Base-by-base conservation (phyloP, 2,888 invertebrate genomes). In the Hoplodrina ambigua region DNA sequence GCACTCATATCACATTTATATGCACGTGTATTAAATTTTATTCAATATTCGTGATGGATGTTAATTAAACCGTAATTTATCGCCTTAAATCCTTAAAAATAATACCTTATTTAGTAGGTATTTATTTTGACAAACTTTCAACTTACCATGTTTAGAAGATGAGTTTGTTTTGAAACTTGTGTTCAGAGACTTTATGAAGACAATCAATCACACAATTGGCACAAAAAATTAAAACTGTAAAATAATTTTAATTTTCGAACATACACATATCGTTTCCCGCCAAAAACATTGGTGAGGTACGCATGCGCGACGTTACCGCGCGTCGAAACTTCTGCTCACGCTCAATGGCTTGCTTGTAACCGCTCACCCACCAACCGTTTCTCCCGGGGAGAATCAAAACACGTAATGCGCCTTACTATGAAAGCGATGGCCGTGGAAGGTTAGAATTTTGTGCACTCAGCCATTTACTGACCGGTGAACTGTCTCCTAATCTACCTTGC, bases 381-480 rank as follows among this genome's bases (percentile, higher is more conserved):
- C 93, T 90, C 91, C 87, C 84, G 85, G 69, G 81, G 82, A 87
- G 87, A 87, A 86, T 83, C 83, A 85, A 88, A 85, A 89, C 92
- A 93, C 92, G 93, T 93, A 90, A 94, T 84, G 85, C 82, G 82
- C 83, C 83, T 85, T 50, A 10, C 50, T 90, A 92, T 88, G 94
- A 94, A 93, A 94, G 94, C 88, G 88, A 88, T 88, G 89, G 86
- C 90, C 91, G 89, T 91, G 91, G 87, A 85, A 89, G 86, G 87
- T 81, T 82, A 84, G 72, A 83, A 84, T 84, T 87, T 73, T 86
- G 86, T 83, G 72, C 81, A 78, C 58, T 70, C 72, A 64, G 68
- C 60, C 54, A 69, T 65, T 71, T 72, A 70, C 68, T 69, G 72
- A 73, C 76, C 65, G 64, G 57, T 76, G 72, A 77, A 78, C 66